Base-by-base conservation (phyloP, 2,797 vertebrate genomes). In the Rhabdophis nuchalis region DNA sequence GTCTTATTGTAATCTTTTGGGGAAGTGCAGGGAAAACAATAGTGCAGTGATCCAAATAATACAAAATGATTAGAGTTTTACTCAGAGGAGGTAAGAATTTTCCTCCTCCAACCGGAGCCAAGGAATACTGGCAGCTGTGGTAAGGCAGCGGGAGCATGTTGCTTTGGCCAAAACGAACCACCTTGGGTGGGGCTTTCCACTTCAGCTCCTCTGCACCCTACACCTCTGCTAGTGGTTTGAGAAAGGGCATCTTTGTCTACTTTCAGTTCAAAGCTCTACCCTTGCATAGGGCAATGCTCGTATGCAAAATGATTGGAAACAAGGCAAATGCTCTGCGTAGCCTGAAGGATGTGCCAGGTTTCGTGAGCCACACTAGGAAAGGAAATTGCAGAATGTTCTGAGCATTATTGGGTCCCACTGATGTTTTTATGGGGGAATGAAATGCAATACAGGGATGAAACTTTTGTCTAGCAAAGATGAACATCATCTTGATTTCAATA, bases 11-110 rank as follows among this genome's bases (percentile, higher is more conserved):
- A 96, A 97, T 96, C 97, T 97, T 97, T 96, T 95, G 97, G 95
- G 96, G 57, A 29, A 96, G 96, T 96, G 97, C 64, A 96, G 97
- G 93, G 96, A 96, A 96, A 97, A 98, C 97, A 97, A 97, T 97
- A 97, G 97, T 96, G 97, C 97, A 97, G 97, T 97, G 97, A 98
- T 97, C 97, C 97, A 97, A 98, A 98, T 97, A 97, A 97, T 97
- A 97, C 98, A 97, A 95, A 97, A 96, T 97, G 97, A 98, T 98
- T 97, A 98, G 96, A 97, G 97, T 97, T 98, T 97, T 97, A 96
- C 97, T 98, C 95, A 96, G 96, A 96, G 97, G 96, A 97, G 96
- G 96, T 97, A 97, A 97, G 97, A 97, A 96, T 36, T 32, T 72
- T 72, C 64, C 14, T 14, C 61, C 12, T 32, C 16, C n/a, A 97